Percentiles rank a stretch among this genome's conserved stretches.
Evolutionary conservation across 2,797 vertebrate genomes (phyloP).

Genomic region (Channa striata): DNA sequence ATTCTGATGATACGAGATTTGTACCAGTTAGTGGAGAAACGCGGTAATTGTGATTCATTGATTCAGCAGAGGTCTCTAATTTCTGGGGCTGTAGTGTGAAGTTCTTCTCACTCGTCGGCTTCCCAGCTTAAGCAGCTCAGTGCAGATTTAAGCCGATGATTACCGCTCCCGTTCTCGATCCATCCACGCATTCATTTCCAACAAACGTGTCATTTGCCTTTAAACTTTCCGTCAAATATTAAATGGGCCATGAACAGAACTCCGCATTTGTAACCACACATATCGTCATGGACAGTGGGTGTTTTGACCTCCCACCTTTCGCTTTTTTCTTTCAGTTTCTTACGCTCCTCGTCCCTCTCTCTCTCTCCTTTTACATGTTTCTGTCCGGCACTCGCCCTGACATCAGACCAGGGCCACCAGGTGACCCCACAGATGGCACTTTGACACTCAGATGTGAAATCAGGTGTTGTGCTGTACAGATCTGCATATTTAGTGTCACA

Average conservation of each 20-base stretch:
- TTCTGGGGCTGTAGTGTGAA: slow-evolving; percentile 21
- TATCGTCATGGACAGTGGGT: slow-evolving; percentile 12
- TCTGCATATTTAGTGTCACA: slow-evolving; percentile 89
- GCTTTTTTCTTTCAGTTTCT: slow-evolving; percentile 57
- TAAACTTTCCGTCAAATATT: slow-evolving; percentile 6
- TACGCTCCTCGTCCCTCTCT: slow-evolving; percentile 28
- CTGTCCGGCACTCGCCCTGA: slow-evolving; percentile 55
- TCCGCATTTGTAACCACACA: slow-evolving; percentile 31
- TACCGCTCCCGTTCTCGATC: slow-evolving; percentile 6
- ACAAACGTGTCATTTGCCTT: slow-evolving; percentile 12
- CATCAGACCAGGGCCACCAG: slow-evolving; percentile 72
- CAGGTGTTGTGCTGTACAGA: slow-evolving; percentile 83
- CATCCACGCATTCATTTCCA: slow-evolving; percentile 7
- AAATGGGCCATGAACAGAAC: slow-evolving; percentile 44
- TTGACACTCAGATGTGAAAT: slow-evolving; percentile 86
- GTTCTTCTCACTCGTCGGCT: slow-evolving; percentile 17
- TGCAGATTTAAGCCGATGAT: slow-evolving; percentile 34
- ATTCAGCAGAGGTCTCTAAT: slow-evolving; percentile 23
- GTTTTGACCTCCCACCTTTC: slow-evolving; percentile 68
- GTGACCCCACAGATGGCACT: slow-evolving; percentile 86
- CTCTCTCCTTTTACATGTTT: slow-evolving; percentile 48
- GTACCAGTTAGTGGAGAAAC: slow-evolving; percentile 30
- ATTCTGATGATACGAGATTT: slow-evolving; percentile 18
- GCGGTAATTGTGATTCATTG: slow-evolving; percentile 26
- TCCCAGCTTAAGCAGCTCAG: slow-evolving; percentile 33